Evolutionary conservation across 2,888 invertebrate genomes (phyloP).

Genomic region (Aproaerema taeniolella): DNA sequence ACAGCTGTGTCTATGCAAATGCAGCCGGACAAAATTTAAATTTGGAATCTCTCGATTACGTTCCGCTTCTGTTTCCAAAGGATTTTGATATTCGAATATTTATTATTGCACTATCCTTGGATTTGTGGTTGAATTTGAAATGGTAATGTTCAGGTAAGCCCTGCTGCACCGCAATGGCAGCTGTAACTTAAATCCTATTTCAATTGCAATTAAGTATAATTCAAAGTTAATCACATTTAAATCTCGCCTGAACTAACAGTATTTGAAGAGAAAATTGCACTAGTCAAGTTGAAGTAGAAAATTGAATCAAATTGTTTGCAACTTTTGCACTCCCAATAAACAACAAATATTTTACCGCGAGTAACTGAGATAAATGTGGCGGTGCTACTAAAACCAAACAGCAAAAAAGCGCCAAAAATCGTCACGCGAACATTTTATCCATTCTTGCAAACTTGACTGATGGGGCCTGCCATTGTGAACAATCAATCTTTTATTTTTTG

Average conservation of each 20-base stretch:
- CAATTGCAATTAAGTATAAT: not conserved
- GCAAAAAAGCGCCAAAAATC: not conserved
- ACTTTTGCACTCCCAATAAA: not conserved
- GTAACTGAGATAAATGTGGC: not conserved
- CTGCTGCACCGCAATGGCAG: not conserved
- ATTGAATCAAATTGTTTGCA: not conserved
- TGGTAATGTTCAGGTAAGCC: not conserved
- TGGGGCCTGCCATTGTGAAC: not conserved
- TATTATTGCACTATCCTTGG: not conserved
- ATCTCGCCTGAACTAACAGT: not conserved
- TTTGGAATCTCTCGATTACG: constrained; percentile 19
- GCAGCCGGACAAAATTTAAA: constrained; percentile 23
- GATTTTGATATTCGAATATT: constrained; percentile 9
- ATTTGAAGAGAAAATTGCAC: not conserved
- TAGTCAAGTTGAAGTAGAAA: not conserved
- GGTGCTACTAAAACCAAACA: too few species aligned
- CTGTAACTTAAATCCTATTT: not conserved
- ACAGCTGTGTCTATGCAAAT: constrained; percentile 26
- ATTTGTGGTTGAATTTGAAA: too few species aligned
- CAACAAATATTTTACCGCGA: not conserved
- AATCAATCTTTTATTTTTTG: constrained; percentile 11
- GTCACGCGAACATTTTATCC: not conserved
- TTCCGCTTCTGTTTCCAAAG: constrained; percentile 6
- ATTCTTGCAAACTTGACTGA: constrained; percentile 4
- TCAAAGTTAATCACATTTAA: not conserved